Conservation (phyloP, 2,113 vertebrate species). For the Thamnaconus septentrionalis region DNA sequence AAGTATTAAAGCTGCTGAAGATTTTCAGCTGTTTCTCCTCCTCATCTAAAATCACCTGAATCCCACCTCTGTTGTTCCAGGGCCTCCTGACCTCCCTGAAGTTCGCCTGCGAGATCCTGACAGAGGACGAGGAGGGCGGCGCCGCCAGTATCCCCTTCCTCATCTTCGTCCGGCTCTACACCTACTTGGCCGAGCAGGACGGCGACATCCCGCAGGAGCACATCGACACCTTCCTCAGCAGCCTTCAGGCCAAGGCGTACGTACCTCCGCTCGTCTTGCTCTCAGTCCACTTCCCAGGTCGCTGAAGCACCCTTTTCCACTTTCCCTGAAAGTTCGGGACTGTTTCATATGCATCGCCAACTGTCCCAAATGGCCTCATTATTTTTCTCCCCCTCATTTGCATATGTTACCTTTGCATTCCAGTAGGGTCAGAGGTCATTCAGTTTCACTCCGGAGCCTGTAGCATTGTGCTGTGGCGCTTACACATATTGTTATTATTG, state of each 20-base stretch:
- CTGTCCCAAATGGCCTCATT: neutral
- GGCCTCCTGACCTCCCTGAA: conserved; percentile 81
- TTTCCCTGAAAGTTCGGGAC: neutral
- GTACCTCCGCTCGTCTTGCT: conserved; percentile 14
- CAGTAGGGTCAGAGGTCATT: no score
- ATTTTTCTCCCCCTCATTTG: conserved; percentile 14
- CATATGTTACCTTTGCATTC: conserved; percentile 3
- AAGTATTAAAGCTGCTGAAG: no score
- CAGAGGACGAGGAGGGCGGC: conserved; percentile 79
- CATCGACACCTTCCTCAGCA: conserved; percentile 69
- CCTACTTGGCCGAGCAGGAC: conserved; percentile 81
- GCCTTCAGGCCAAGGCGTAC: conserved; percentile 65
- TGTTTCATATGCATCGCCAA: conserved; percentile 8
- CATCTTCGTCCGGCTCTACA: conserved; percentile 81
- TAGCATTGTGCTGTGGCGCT: no score
- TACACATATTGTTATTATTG: no score
- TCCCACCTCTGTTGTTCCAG: conserved; percentile 54
- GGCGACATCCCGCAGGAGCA: conserved; percentile 67
- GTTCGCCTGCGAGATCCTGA: conserved; percentile 86
- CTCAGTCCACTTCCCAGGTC: neutral
- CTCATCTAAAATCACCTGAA: no score
- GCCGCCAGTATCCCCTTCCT: conserved; percentile 78
- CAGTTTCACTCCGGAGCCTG: no score
- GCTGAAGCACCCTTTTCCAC: neutral
- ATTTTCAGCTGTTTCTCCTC: no score